A percentile compares a stretch with the other conserved stretches of the same genome.
These are phyloP conservation scores for Pao palembangensis DNA, from an alignment of 2,113 vertebrate species.

Conservation along the genomic window DNA sequence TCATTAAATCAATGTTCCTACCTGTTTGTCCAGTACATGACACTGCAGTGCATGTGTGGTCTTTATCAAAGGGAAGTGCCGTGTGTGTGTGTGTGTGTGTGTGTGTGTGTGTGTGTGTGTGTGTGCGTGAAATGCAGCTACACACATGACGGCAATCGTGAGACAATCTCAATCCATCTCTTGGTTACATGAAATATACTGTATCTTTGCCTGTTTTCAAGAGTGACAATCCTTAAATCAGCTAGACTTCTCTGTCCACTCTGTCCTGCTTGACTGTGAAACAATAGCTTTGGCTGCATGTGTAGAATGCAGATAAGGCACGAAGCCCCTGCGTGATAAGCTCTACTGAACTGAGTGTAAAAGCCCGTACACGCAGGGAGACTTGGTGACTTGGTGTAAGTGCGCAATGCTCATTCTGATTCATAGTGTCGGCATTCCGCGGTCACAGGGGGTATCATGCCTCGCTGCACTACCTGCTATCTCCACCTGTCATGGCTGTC, in stretches of 20 bases:
- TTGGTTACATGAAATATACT: too few species aligned
- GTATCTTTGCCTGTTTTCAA: neutral
- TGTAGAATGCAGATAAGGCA: slow-evolving; percentile 24
- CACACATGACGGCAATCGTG: too few species aligned
- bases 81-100: too few species aligned
- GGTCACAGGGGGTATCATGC: slow-evolving; percentile 61
- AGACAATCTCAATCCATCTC: too few species aligned
- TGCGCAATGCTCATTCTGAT: slow-evolving; percentile 47
- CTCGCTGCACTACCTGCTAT: slow-evolving; percentile 67
- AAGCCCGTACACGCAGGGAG: neutral
- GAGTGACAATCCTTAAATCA: slow-evolving; percentile 7
- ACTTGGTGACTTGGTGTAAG: slow-evolving; percentile 27
- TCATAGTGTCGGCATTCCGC: slow-evolving; percentile 55
- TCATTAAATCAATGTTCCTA: neutral
- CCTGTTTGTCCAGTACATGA: neutral
- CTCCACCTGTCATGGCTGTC: slow-evolving; percentile 76
- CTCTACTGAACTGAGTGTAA: neutral
- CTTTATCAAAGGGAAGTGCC: too few species aligned
- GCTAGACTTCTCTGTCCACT: neutral
- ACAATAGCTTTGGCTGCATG: slow-evolving; percentile 42
- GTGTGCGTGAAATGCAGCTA: too few species aligned
- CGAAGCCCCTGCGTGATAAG: neutral
- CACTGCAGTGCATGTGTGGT: neutral
- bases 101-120: too few species aligned
- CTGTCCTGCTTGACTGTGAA: slow-evolving; percentile 9